These are phyloP conservation scores for Malaclemys terrapin DNA, from an alignment of 2,113 vertebrate species.

Conservation along the genomic window DNA sequence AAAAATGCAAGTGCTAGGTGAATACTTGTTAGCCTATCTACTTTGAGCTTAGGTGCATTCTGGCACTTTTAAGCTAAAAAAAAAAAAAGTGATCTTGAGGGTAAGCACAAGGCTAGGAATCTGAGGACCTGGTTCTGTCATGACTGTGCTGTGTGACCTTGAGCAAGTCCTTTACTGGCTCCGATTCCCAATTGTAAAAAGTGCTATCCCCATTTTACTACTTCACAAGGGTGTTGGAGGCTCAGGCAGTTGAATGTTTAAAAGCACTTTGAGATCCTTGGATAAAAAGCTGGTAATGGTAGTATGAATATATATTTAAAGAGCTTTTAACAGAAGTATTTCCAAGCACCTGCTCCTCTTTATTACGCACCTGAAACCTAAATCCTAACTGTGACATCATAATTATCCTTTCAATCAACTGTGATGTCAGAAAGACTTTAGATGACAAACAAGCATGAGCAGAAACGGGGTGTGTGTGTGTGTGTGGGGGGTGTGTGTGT, in stretches of 20 bases:
- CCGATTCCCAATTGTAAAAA: not conserved
- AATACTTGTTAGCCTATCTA: not conserved
- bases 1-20: not conserved
- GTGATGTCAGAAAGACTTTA: not conserved
- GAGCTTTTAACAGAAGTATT: not conserved
- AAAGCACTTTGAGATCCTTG: not conserved
- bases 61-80: not conserved
- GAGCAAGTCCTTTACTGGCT: not conserved
- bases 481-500: no score
- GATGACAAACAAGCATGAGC: not conserved
- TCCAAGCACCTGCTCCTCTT: not conserved
- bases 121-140: not conserved
- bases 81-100: not conserved
- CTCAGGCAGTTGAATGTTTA: not conserved
- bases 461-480: not conserved
- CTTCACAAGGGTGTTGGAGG: not conserved
- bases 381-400: not conserved
- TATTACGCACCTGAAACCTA: not conserved
- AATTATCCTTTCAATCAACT: not conserved
- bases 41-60: not conserved
- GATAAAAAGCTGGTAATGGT: not conserved
- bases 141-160: not conserved
- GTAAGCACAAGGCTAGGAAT: not conserved
- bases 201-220: not conserved
- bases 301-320: not conserved